Evolutionary conservation across 2,888 invertebrate species (phyloP).

Genomic region (Macrophya alboannulata): DNA sequence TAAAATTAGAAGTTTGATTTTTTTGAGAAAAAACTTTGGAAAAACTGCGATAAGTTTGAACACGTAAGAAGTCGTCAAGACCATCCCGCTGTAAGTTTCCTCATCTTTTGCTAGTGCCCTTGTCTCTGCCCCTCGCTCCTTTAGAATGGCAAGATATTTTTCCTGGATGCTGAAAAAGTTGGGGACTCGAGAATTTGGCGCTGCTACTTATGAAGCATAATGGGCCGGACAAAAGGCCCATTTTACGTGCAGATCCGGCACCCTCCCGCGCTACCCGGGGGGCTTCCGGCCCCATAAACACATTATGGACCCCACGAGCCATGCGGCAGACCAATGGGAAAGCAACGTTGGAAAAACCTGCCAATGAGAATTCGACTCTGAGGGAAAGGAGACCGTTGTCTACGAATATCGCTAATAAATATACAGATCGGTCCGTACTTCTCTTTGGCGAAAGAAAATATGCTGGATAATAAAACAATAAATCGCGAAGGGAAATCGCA

Average conservation of each 20-base stretch:
- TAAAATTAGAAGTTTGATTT: not conserved
- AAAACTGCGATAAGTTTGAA: not conserved
- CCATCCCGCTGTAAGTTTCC: not conserved
- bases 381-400: conserved; percentile 33
- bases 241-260: conserved; percentile 73
- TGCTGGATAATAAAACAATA: conserved; percentile 54
- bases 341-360: conserved; percentile 1
- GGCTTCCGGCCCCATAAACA: conserved; percentile 74
- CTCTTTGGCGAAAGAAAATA: conserved; percentile 42
- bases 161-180: conserved; percentile 63
- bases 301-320: conserved; percentile 67
- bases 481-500: conserved; percentile 51
- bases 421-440: conserved; percentile 43
- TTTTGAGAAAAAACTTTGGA: not conserved
- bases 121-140: conserved; percentile 56
- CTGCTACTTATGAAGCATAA: conserved; percentile 74
- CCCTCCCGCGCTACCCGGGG: conserved; percentile 70
- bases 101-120: not conserved
- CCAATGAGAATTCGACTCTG: not conserved
- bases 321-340: conserved; percentile 27
- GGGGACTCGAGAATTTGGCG: conserved; percentile 63
- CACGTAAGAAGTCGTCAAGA: not conserved
- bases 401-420: conserved; percentile 40
- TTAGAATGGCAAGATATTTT: conserved; percentile 12
- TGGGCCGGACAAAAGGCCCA: conserved; percentile 71